Percentiles rank a stretch among this genome's conserved stretches.
These are phyloP conservation scores for Xenopus petersii DNA, from an alignment of 2,797 vertebrate species.

Conservation along the genomic window DNA sequence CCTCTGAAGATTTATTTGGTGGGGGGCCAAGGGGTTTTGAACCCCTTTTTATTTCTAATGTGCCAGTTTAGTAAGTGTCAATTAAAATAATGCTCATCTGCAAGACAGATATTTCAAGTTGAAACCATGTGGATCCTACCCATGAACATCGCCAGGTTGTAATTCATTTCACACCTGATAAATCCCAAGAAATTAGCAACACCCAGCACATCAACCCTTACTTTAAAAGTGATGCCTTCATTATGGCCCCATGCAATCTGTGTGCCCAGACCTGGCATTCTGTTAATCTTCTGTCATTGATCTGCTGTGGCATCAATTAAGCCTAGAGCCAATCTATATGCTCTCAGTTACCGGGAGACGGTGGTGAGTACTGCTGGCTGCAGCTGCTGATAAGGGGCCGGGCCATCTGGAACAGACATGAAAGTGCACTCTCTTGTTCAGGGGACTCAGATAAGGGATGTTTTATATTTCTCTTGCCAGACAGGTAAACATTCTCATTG, in stretches of 20 bases:
- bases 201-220: neutral
- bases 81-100: too few relatives aligned
- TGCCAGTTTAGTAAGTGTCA: too few relatives aligned
- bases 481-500: too few relatives aligned
- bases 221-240: slow-evolving; percentile 9
- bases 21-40: too few relatives aligned
- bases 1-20: too few relatives aligned
- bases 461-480: neutral
- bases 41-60: too few relatives aligned
- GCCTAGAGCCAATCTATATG: slow-evolving; percentile 43
- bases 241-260: slow-evolving; percentile 10
- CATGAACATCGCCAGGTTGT: neutral
- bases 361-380: slow-evolving; percentile 38
- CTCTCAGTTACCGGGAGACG: slow-evolving; percentile 69
- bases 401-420: slow-evolving; percentile 50
- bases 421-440: slow-evolving; percentile 55
- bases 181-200: too few relatives aligned
- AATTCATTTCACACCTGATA: too few relatives aligned
- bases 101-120: too few relatives aligned
- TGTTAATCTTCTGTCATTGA: slow-evolving; percentile 21
- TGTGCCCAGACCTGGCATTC: neutral
- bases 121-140: too few relatives aligned
- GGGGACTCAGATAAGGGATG: slow-evolving; percentile 41
- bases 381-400: slow-evolving; percentile 30
- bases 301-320: slow-evolving; percentile 29